phyloP scores from a whole-genome alignment of 2,888 invertebrate genomes.

The Meteorus colon region DNA sequence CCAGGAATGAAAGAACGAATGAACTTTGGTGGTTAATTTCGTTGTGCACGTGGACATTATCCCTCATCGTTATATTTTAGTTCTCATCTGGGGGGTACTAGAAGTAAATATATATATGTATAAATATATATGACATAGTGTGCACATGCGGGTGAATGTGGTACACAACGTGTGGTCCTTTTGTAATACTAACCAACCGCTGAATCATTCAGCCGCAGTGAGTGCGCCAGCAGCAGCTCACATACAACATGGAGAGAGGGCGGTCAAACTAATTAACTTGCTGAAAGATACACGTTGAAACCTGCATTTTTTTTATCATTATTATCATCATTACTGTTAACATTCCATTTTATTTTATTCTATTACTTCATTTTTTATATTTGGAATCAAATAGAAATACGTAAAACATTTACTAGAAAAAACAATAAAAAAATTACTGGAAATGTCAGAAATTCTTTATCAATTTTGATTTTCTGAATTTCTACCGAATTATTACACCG shows the following conservation, averaged over 20 bases:
- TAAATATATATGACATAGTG: background rate
- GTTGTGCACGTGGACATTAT: background rate
- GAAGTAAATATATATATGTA: background rate
- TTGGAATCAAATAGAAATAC: background rate
- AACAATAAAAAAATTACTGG: background rate
- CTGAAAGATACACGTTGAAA: conserved; percentile 57
- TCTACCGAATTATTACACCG: too few relatives aligned
- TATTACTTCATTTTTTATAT: background rate
- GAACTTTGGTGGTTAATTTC: background rate
- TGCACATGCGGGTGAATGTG: conserved; percentile 16
- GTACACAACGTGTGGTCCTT: conserved; percentile 39
- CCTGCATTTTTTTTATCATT: conserved; percentile 56
- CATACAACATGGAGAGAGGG: conserved; percentile 6
- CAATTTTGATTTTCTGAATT: too few relatives aligned
- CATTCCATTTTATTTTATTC: background rate
- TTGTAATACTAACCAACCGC: conserved; percentile 30
- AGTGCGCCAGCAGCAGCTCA: conserved; percentile 6
- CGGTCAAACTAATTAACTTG: conserved; percentile 58
- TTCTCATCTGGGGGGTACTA: conserved; percentile 3
- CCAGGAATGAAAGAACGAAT: background rate
- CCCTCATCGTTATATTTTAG: conserved; percentile 9
- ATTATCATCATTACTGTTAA: conserved; percentile 56
- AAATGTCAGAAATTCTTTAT: too few relatives aligned
- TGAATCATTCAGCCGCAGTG: conserved; percentile 23
- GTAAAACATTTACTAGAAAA: background rate